phyloP scores from a whole-genome alignment of 2,113 vertebrate genomes.

The Pollimyrus isidori region DNA sequence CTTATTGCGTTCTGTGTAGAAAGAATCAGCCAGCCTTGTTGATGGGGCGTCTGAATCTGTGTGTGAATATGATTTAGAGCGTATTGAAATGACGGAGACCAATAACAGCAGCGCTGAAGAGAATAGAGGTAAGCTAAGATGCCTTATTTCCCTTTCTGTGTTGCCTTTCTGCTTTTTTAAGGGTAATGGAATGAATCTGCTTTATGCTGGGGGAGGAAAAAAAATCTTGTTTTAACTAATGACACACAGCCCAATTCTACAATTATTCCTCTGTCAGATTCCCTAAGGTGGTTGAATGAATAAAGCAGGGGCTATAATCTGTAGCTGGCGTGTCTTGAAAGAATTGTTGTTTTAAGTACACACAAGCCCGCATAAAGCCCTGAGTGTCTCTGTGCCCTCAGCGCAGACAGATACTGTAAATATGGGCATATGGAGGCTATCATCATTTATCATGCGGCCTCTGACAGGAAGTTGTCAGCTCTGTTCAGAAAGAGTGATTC shows the following conservation, averaged over 20 bases:
- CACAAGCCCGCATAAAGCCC: background rate
- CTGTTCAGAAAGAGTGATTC: conserved; percentile 19
- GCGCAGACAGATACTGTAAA: conserved; percentile 2
- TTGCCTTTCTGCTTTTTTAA: background rate
- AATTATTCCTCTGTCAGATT: conserved; percentile 13
- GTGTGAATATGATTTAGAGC: conserved; percentile 72
- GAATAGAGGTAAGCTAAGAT: conserved; percentile 59
- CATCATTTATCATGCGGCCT: conserved; percentile 43
- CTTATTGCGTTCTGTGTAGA: conserved; percentile 47
- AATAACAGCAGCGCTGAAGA: conserved; percentile 63
- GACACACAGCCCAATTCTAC: background rate
- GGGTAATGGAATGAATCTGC: background rate
- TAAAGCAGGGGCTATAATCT: background rate
- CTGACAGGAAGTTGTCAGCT: conserved; percentile 31
- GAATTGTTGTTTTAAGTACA: conserved; percentile 20
- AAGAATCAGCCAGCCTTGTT: conserved; percentile 62
- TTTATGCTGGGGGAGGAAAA: background rate
- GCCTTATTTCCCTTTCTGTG: background rate
- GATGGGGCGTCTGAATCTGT: conserved; percentile 69
- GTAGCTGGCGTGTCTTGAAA: background rate
- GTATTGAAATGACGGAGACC: conserved; percentile 70
- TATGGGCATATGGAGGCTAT: conserved; percentile 38
- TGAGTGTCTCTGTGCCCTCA: background rate
- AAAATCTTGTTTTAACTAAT: conserved; percentile 15
- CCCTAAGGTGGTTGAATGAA: conserved; percentile 20